Percentiles rank a stretch among this genome's conserved stretches.
phyloP scores from a whole-genome alignment of 2,888 invertebrate genomes.

The Troides oblongomaculatus region DNA sequence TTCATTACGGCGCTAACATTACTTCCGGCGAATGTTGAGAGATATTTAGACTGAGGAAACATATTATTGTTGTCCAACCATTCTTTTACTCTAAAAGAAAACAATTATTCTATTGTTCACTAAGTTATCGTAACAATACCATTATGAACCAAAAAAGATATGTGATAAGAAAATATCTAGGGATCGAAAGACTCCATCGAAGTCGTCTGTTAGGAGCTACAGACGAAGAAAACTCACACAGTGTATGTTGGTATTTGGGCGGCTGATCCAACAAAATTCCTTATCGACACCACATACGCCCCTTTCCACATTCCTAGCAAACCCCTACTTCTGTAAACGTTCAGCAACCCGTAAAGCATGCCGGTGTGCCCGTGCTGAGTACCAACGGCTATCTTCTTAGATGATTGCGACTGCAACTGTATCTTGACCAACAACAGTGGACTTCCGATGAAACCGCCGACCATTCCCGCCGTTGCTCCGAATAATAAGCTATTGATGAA shows the following conservation, averaged over 20 bases:
- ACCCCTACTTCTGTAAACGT: neutral
- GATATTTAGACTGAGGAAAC: neutral
- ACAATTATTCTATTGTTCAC: too few relatives aligned
- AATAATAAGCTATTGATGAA: neutral
- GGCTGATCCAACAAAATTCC: neutral
- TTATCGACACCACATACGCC: neutral
- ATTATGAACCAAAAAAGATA: too few relatives aligned
- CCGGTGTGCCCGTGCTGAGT: neutral
- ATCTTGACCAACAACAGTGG: neutral
- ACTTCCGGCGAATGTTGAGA: neutral
- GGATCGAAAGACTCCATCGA: too few relatives aligned
- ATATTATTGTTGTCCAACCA: neutral
- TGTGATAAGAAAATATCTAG: too few relatives aligned
- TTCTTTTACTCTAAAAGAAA: neutral
- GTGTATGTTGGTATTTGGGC: neutral
- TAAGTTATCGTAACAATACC: too few relatives aligned
- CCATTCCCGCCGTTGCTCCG: neutral
- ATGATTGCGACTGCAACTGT: neutral
- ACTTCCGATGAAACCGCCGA: neutral
- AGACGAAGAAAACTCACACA: neutral
- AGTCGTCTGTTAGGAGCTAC: neutral
- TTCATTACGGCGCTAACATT: neutral
- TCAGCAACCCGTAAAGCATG: neutral
- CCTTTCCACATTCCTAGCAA: neutral
- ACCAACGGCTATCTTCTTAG: neutral